These are phyloP conservation scores for Remorina albescens DNA, from an alignment of 2,797 vertebrate genomes.

Conservation along the genomic window DNA sequence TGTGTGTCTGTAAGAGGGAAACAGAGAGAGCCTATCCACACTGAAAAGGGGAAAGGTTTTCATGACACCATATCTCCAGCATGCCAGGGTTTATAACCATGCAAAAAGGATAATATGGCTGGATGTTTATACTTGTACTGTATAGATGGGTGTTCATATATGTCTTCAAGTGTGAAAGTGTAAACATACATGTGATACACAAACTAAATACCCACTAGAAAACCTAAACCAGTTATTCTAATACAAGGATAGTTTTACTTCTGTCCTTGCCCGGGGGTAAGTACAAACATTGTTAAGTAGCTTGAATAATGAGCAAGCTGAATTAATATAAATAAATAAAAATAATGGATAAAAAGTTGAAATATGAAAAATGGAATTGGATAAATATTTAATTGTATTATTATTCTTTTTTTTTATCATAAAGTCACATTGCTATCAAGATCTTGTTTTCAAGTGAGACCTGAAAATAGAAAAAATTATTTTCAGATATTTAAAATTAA, in stretches of 20 bases:
- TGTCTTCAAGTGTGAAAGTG: constrained; percentile 29
- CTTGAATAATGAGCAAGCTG: constrained; percentile 5
- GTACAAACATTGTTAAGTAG: constrained; percentile 7
- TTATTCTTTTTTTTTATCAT: too few species aligned
- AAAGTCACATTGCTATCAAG: too few species aligned
- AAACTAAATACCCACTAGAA: constrained; percentile 27
- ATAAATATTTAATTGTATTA: not conserved
- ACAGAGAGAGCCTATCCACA: constrained; percentile 58
- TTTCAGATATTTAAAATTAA: too few species aligned
- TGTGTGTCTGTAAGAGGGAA: constrained; percentile 42
- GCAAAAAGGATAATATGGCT: constrained; percentile 49
- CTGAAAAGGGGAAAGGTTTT: constrained; percentile 60
- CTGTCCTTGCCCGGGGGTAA: constrained; percentile 6
- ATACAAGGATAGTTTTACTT: not conserved
- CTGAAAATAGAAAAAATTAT: too few species aligned
- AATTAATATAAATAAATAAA: not conserved
- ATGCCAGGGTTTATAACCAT: constrained; percentile 52
- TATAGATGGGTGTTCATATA: constrained; percentile 21
- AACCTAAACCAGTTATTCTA: constrained; percentile 27
- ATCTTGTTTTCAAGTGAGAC: too few species aligned
- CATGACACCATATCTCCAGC: constrained; percentile 49
- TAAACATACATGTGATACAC: constrained; percentile 22
- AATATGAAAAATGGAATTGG: not conserved
- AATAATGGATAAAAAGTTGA: not conserved
- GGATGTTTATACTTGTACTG: constrained; percentile 24